Percentiles rank a stretch among this genome's conserved stretches.
Evolutionary conservation across 2,888 invertebrate genomes (phyloP).

Genomic region (Odontocerum albicorne): DNA sequence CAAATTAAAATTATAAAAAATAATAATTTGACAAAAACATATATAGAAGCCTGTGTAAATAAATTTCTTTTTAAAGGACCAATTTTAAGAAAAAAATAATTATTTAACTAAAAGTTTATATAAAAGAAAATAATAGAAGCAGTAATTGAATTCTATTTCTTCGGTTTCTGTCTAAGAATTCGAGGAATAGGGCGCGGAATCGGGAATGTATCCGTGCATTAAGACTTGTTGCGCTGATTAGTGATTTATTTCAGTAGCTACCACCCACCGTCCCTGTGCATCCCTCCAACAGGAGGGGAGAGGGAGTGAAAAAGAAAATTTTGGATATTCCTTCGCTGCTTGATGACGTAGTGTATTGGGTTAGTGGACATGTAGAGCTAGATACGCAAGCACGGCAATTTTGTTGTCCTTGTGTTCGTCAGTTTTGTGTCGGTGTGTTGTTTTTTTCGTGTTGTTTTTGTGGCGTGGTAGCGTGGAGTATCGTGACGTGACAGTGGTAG

Average conservation of each 20-base stretch:
- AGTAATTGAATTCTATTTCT: no score
- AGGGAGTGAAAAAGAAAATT: conserved; percentile 37
- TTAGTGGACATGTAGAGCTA: conserved; percentile 63
- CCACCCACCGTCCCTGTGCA: conserved; percentile 26
- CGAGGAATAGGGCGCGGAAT: no score
- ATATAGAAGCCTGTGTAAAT: no score
- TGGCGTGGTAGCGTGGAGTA: conserved; percentile 21
- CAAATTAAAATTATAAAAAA: no score
- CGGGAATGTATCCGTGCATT: no score
- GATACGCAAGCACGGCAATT: conserved; percentile 60
- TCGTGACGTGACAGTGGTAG: conserved; percentile 15
- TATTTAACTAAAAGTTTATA: no score
- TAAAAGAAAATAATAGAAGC: no score
- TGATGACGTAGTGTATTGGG: conserved; percentile 47
- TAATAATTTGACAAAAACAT: no score
- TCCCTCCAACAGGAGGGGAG: conserved; percentile 27
- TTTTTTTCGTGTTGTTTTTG: conserved; percentile 39
- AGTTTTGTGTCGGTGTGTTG: conserved; percentile 58
- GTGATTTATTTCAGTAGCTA: conserved; percentile 1
- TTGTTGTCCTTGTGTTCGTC: conserved; percentile 60
- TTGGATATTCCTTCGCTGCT: conserved; percentile 30
- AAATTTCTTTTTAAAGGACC: no score
- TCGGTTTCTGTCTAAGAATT: no score
- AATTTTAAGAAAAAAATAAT: no score
- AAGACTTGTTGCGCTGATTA: conserved; percentile 27